Evolutionary conservation across 2,113 vertebrate genomes (phyloP).

Genomic region (Alces alces): DNA sequence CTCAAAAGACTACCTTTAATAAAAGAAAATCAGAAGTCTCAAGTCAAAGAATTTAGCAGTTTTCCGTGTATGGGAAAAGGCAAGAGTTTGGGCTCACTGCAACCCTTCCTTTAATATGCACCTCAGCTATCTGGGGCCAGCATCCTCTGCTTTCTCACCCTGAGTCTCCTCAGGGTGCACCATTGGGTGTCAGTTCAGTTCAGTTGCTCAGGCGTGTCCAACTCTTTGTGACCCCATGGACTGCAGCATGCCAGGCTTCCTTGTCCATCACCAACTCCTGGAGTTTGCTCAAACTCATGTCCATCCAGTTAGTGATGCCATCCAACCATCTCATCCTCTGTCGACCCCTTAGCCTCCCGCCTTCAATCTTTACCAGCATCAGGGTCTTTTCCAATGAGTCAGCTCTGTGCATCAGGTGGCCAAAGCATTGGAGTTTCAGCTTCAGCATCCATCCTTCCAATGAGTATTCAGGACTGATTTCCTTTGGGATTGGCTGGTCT

Average conservation of each 20-base stretch:
- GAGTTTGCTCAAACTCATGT: background rate
- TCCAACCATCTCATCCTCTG: background rate
- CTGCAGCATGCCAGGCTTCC: background rate
- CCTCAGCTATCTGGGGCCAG: background rate
- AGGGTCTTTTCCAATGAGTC: background rate
- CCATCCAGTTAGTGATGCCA: background rate
- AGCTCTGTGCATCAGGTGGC: background rate
- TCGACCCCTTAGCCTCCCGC: fast-evolving
- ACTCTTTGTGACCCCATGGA: background rate
- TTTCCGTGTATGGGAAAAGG: background rate
- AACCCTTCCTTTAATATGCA: background rate
- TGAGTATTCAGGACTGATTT: background rate
- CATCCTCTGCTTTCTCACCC: background rate
- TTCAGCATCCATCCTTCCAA: background rate
- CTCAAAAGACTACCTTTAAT: background rate
- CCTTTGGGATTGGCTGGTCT: background rate
- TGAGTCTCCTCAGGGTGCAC: background rate
- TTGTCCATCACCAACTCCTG: background rate
- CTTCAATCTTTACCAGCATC: background rate
- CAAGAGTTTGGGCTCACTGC: background rate
- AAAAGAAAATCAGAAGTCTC: background rate
- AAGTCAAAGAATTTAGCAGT: background rate
- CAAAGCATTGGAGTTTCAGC: background rate
- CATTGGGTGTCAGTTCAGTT: fast-evolving
- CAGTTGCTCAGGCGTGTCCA: background rate